Evolutionary conservation across 2,797 vertebrate genomes (phyloP).

Genomic region (Karalla daura): DNA sequence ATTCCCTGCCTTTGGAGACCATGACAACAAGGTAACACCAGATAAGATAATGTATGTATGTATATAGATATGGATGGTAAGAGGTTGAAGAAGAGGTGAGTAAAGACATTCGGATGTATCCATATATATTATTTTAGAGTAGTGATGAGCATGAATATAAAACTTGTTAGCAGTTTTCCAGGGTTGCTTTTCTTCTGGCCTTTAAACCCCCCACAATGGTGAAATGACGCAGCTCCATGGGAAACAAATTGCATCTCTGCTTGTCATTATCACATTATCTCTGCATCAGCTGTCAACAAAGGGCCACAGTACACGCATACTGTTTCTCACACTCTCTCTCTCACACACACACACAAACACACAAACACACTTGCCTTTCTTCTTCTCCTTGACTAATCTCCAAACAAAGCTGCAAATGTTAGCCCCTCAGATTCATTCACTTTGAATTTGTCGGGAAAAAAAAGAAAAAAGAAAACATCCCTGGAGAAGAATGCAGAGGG

Average conservation of each 20-base stretch:
- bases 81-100: too few species aligned
- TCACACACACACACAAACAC: constrained; percentile 19
- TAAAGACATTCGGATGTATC: too few species aligned
- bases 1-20: too few species aligned
- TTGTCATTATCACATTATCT: constrained; percentile 73
- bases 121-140: too few species aligned
- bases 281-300: constrained; percentile 70
- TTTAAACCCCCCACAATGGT: constrained; percentile 52
- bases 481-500: constrained; percentile 55
- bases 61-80: too few species aligned
- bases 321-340: constrained; percentile 17
- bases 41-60: too few species aligned
- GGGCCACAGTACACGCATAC: constrained; percentile 23
- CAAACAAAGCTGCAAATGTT: constrained; percentile 71
- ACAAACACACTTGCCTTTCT: constrained; percentile 30
- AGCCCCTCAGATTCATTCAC: constrained; percentile 68
- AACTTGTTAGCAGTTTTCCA: constrained; percentile 40
- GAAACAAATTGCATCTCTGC: constrained; percentile 70
- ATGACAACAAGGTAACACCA: too few species aligned
- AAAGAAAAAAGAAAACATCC: constrained; percentile 46
- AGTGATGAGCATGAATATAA: constrained; percentile 25
- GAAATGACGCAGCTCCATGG: constrained; percentile 42
- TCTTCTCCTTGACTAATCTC: constrained; percentile 72
- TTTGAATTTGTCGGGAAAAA: constrained; percentile 50
- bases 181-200: constrained; percentile 42